A percentile compares a stretch with the other conserved stretches of the same genome.
phyloP scores from a whole-genome alignment of 2,888 invertebrate genomes.

The Xestia ashworthii region DNA sequence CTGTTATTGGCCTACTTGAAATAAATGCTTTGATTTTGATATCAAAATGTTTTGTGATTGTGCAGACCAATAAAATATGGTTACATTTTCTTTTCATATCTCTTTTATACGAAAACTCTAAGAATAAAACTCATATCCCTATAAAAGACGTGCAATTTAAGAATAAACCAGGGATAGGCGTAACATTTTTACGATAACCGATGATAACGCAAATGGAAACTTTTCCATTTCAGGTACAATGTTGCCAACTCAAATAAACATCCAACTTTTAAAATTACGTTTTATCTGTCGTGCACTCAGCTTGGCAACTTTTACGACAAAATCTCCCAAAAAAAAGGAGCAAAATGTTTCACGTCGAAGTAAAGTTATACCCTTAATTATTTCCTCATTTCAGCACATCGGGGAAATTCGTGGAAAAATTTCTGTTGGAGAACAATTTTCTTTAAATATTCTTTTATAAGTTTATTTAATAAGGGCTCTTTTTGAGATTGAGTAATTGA shows the following conservation, averaged over 20 bases:
- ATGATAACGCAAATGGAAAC: conserved; percentile 50
- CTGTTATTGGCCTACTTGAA: too few species aligned
- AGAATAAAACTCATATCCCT: conserved; percentile 37
- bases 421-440: conserved; percentile 50
- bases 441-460: conserved; percentile 56
- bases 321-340: conserved; percentile 49
- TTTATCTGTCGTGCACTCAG: conserved; percentile 56
- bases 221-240: conserved; percentile 45
- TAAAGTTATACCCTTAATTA: conserved; percentile 66
- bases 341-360: conserved; percentile 55
- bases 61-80: conserved; percentile 9
- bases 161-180: conserved; percentile 25
- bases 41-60: not conserved
- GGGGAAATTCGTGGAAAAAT: conserved; percentile 53
- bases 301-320: conserved; percentile 56
- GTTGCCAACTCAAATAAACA: conserved; percentile 56
- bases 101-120: conserved; percentile 24
- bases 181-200: conserved; percentile 48
- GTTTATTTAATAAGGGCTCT: conserved; percentile 55
- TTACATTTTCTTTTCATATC: conserved; percentile 11
- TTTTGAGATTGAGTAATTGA: conserved; percentile 53
- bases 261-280: conserved; percentile 64
- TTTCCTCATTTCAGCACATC: conserved; percentile 59
- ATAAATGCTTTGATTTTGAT: too few species aligned
- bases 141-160: conserved; percentile 21